Percentiles rank a stretch among this genome's conserved stretches.
Evolutionary conservation across 2,888 invertebrate species (phyloP).

Genomic region (Scelioninae gen. 1): DNA sequence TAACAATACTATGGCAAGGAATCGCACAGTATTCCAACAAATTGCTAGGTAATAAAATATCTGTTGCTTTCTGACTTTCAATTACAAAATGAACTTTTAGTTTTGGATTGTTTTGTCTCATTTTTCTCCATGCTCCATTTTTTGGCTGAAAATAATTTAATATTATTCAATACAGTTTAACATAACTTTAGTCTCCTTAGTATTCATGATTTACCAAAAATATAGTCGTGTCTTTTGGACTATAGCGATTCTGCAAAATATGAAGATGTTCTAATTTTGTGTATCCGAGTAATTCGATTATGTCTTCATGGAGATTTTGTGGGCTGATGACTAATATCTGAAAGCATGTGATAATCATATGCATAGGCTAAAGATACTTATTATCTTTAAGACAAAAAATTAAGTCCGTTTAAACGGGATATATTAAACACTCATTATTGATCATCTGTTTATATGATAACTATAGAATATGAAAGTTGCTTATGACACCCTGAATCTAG

Average conservation of each 20-base stretch:
- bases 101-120: constrained; percentile 86
- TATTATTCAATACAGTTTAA: not conserved
- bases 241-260: constrained; percentile 90
- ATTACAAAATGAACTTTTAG: constrained; percentile 89
- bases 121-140: constrained; percentile 84
- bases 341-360: constrained; percentile 21
- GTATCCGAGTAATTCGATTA: constrained; percentile 88
- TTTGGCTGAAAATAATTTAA: constrained; percentile 77
- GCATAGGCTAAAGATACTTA: not conserved
- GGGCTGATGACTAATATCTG: constrained; percentile 88
- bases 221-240: constrained; percentile 86
- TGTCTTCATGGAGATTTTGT: constrained; percentile 90
- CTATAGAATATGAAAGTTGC: too few relatives aligned
- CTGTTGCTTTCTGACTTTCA: constrained; percentile 86
- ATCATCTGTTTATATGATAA: too few relatives aligned
- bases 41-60: constrained; percentile 86
- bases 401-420: not conserved
- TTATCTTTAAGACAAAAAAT: not conserved
- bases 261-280: constrained; percentile 88
- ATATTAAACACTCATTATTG: not conserved
- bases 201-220: constrained; percentile 83
- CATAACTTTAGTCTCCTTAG: not conserved
- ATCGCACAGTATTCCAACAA: constrained; percentile 77
- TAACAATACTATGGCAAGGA: constrained; percentile 82
- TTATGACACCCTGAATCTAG: too few relatives aligned